Percentiles rank a stretch among this genome's conserved stretches.
Evolutionary conservation across 2,113 vertebrate genomes (phyloP).

Genomic region (Eidolon helvum): DNA sequence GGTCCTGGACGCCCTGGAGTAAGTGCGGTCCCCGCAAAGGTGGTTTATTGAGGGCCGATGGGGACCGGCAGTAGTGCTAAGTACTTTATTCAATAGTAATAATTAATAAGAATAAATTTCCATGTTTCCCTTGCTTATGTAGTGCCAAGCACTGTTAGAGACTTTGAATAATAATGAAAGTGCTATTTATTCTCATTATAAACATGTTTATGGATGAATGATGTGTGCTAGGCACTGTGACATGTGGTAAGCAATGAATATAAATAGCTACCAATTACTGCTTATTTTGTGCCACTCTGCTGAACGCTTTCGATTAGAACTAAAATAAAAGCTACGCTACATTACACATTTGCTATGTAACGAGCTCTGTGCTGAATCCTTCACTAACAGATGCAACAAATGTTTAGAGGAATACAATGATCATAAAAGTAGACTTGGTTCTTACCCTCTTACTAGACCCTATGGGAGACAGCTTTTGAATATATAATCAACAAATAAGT

Average conservation of each 20-base stretch:
- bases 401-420: neutral
- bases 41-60: neutral
- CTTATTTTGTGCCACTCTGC: slow-evolving; percentile 20
- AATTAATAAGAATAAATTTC: slow-evolving; percentile 48
- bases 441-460: neutral
- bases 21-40: fast-evolving
- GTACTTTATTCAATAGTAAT: slow-evolving; percentile 24
- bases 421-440: neutral
- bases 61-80: neutral
- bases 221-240: neutral
- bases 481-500: neutral
- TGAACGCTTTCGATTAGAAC: neutral
- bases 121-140: neutral
- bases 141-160: neutral
- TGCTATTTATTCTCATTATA: slow-evolving; percentile 3
- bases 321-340: slow-evolving; percentile 27
- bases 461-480: neutral
- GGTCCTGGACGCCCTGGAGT: neutral
- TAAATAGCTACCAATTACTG: slow-evolving; percentile 44
- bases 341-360: neutral
- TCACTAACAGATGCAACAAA: neutral
- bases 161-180: slow-evolving; percentile 42
- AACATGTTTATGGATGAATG: slow-evolving; percentile 25
- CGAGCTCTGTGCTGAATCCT: neutral
- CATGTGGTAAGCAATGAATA: slow-evolving; percentile 23